Evolutionary conservation across 2,888 invertebrate genomes (phyloP).

Genomic region (Parascotia fuliginaria): DNA sequence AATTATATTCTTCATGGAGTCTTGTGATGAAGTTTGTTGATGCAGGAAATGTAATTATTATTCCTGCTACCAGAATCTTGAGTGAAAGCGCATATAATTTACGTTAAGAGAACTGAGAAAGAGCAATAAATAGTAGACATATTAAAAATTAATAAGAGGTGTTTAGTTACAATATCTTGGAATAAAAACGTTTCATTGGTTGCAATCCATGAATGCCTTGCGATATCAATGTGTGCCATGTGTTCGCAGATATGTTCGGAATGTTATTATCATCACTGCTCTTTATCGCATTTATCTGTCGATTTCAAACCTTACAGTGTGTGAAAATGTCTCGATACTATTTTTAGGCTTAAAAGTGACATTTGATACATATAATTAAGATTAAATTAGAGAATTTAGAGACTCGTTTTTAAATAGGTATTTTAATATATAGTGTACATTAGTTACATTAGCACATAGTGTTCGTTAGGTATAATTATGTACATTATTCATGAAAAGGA

Average conservation of each 20-base stretch:
- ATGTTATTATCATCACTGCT: constrained; percentile 28
- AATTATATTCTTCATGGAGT: neutral
- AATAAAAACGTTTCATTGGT: constrained; percentile 6
- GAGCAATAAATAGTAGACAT: neutral
- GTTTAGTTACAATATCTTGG: neutral
- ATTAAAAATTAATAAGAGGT: neutral
- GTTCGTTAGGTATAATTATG: too few relatives aligned
- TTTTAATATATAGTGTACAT: too few relatives aligned
- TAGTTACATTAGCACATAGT: too few relatives aligned
- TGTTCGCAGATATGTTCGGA: constrained; percentile 27
- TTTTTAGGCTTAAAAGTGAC: neutral
- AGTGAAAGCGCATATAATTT: too few relatives aligned
- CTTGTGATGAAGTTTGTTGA: neutral
- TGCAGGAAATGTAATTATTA: neutral
- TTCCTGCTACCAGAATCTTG: neutral
- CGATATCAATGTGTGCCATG: constrained; percentile 23
- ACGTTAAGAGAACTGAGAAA: too few relatives aligned
- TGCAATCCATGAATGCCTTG: constrained; percentile 22
- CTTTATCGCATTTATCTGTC: constrained; percentile 21
- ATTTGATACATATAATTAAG: too few relatives aligned
- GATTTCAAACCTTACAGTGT: constrained; percentile 18
- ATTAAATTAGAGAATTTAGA: too few relatives aligned
- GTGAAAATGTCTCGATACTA: neutral
- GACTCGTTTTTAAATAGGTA: too few relatives aligned
- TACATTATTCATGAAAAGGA: too few relatives aligned